phyloP scores from a whole-genome alignment of 2,888 invertebrate species.

The Tenthredo mesomela region DNA sequence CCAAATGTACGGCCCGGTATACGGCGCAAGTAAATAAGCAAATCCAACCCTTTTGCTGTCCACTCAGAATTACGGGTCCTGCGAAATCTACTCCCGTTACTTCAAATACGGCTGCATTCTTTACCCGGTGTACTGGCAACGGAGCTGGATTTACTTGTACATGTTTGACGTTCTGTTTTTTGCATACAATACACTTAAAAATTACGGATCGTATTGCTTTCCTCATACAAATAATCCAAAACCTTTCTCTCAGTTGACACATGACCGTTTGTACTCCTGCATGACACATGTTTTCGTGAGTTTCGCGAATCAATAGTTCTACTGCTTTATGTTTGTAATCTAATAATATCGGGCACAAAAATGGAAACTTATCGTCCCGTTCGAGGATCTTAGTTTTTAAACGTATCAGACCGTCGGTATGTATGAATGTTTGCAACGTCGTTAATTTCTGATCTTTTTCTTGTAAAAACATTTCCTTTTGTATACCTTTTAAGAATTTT shows the following conservation, averaged over 20 bases:
- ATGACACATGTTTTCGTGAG: conserved; percentile 54
- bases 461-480: conserved; percentile 8
- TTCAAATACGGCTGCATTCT: conserved; percentile 66
- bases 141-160: conserved; percentile 60
- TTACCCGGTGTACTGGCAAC: conserved; percentile 66
- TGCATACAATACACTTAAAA: conserved; percentile 55
- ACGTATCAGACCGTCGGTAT: conserved; percentile 53
- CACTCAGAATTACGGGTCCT: conserved; percentile 70
- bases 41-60: conserved; percentile 67
- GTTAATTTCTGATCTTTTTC: conserved; percentile 22
- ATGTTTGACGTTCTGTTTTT: conserved; percentile 59
- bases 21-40: conserved; percentile 73
- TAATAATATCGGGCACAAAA: conserved; percentile 38
- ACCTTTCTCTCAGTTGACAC: conserved; percentile 56
- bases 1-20: conserved; percentile 73
- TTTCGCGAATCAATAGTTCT: conserved; percentile 46
- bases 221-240: conserved; percentile 57
- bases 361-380: conserved; percentile 42
- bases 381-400: conserved; percentile 50
- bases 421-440: neutral
- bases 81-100: conserved; percentile 71
- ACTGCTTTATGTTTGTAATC: conserved; percentile 41
- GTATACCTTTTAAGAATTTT: conserved; percentile 19
- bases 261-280: conserved; percentile 57
- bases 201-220: conserved; percentile 55